Evolutionary conservation across 2,113 vertebrate species (phyloP).

Genomic region (Lepidothrix coronata): DNA sequence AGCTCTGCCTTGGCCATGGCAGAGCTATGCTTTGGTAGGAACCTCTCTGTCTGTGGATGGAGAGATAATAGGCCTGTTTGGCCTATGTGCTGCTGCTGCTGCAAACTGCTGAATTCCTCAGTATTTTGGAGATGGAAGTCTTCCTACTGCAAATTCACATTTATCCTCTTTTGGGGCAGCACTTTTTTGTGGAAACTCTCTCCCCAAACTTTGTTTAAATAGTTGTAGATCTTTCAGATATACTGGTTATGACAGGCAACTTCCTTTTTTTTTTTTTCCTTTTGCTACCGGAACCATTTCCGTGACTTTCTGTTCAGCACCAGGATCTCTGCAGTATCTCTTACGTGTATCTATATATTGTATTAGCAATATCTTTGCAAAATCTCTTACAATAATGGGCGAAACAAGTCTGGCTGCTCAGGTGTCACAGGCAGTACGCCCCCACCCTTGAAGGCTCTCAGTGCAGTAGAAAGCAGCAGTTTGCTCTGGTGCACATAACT

Average conservation of each 20-base stretch:
- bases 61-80: neutral
- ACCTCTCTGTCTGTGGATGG: neutral
- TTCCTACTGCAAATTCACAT: neutral
- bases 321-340: neutral
- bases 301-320: neutral
- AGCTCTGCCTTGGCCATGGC: neutral
- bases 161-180: neutral
- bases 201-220: neutral
- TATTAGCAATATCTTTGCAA: neutral
- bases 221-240: neutral
- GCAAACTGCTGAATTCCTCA: neutral
- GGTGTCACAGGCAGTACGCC: neutral
- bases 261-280: neutral
- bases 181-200: neutral
- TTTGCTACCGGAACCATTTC: neutral
- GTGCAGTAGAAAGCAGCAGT: neutral
- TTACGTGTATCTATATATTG: neutral
- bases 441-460: neutral
- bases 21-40: neutral
- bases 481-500: neutral
- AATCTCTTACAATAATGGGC: neutral
- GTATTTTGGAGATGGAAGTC: neutral
- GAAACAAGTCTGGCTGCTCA: neutral
- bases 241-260: neutral
- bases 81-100: fast-evolving